Evolutionary conservation across 1,140 invertebrate species (phyloP).

Genomic region (Tribolium castaneum): DNA sequence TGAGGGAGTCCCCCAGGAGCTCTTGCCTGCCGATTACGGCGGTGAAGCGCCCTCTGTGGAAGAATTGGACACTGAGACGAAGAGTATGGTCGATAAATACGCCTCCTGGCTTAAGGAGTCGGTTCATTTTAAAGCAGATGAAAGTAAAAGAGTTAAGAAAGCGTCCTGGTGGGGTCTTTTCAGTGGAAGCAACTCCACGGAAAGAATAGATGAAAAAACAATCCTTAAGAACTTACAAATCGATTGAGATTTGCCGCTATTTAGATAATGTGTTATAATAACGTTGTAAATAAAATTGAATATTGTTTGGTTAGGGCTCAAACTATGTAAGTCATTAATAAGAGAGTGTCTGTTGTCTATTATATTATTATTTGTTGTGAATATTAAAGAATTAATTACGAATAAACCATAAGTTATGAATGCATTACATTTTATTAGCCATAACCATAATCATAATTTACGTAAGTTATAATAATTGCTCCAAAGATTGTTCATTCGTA

Average conservation of each 20-base stretch:
- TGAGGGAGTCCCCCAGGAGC: conserved; percentile 56
- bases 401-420: neutral
- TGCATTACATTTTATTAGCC: too few relatives aligned
- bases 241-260: conserved; percentile 43
- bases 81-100: conserved; percentile 56
- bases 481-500: too few relatives aligned
- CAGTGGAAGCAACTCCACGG: conserved; percentile 42
- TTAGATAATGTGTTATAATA: too few relatives aligned
- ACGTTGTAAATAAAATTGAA: too few relatives aligned
- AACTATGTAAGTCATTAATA: too few relatives aligned
- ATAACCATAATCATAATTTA: too few relatives aligned
- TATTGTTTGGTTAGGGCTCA: too few relatives aligned
- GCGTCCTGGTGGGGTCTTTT: conserved; percentile 59
- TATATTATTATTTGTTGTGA: neutral
- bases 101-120: conserved; percentile 60
- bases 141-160: conserved; percentile 59
- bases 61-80: conserved; percentile 55
- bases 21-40: conserved; percentile 60
- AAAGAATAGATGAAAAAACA: conserved; percentile 54
- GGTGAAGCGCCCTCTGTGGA: conserved; percentile 57
- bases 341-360: neutral
- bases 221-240: conserved; percentile 57
- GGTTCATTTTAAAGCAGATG: conserved; percentile 56
- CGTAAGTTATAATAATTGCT: too few relatives aligned
- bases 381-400: neutral